Base-by-base conservation (phyloP, 2,113 vertebrate species). In the Boulengeromyrus knoepffleri region DNA sequence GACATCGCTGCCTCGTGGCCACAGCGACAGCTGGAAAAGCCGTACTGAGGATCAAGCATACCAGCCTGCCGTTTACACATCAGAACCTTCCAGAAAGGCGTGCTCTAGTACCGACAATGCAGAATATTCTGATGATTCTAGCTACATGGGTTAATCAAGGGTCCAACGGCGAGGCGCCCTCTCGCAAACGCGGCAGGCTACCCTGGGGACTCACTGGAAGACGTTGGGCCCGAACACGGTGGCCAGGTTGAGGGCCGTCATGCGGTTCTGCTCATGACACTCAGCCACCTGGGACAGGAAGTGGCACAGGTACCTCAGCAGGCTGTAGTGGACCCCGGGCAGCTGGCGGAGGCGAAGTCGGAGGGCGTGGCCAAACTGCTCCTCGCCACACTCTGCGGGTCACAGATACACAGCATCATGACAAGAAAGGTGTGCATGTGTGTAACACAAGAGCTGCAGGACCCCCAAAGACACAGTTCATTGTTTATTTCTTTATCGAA, bases 191-290 rank as follows among this genome's bases (percentile, higher is more conserved):
- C n/a, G 52, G 12, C 56, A 50, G 42, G 27, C 31, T 17, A 74
- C 50, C 42, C 31, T 24, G 19, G 9, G 50, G 2, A 97, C 98
- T 98, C 96, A 99, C 98, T 97, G 97, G 94, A 99, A 99, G 91
- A 97, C 96, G 74, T 95, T 99, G 91, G 98, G 97, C 92, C 97
- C 98, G 93, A 99, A 98, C 6, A 98, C 96, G 0, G 97, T 98
- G 90, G 97, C 97, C 5, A 99, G 97, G 92, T 98, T 99, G 93
- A 95, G 94, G 39, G 97, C 91, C 2, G 94, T 97, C 97, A 99
- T 99, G 88, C 95, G 97, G 94, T 98, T 99, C 89, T 97, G 95
- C 10, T 92, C 24, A 0, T 97, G 97, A 91, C 96, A 96, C 56
- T 95, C 90, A 90, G 98, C 97, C 91, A 98, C 97, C 87, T 95